A percentile compares a stretch with the other conserved stretches of the same genome.
These are phyloP conservation scores for Caenorhabditis sulstoni DNA, from an alignment of 2,888 invertebrate species.

Conservation along the genomic window DNA sequence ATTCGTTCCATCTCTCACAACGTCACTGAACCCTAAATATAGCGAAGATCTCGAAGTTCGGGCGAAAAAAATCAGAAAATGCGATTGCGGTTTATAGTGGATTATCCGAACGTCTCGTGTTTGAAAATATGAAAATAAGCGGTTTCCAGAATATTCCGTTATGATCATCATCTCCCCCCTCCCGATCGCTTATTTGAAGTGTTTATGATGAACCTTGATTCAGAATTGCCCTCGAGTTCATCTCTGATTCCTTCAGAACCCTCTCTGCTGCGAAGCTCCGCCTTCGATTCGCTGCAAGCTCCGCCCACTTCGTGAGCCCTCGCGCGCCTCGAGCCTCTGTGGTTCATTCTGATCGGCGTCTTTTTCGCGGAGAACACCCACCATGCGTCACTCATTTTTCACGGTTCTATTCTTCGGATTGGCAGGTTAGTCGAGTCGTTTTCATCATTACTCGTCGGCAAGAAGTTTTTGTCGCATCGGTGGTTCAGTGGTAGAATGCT, in stretches of 20 bases:
- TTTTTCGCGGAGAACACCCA: background rate
- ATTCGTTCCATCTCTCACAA: too few relatives aligned
- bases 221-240: constrained; percentile 16
- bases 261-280: constrained; percentile 7
- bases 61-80: too few relatives aligned
- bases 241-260: constrained; percentile 17
- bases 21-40: too few relatives aligned
- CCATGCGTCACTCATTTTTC: constrained; percentile 35
- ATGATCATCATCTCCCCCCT: too few relatives aligned
- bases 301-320: constrained; percentile 19
- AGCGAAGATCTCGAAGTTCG: too few relatives aligned
- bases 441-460: background rate
- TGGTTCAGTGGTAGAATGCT: constrained; percentile 68
- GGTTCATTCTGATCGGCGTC: constrained; percentile 26
- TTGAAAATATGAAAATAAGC: too few relatives aligned
- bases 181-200: too few relatives aligned
- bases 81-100: too few relatives aligned
- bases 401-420: constrained; percentile 38
- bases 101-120: too few relatives aligned
- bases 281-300: constrained; percentile 3
- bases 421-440: constrained; percentile 26
- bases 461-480: constrained; percentile 16
- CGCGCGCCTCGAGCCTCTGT: constrained; percentile 10
- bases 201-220: background rate
- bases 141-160: too few relatives aligned